Evolutionary conservation across 2,113 vertebrate species (phyloP), one percentile per base, ranked within the genome.

Genomic region (Zosterops hypoxanthus): DNA sequence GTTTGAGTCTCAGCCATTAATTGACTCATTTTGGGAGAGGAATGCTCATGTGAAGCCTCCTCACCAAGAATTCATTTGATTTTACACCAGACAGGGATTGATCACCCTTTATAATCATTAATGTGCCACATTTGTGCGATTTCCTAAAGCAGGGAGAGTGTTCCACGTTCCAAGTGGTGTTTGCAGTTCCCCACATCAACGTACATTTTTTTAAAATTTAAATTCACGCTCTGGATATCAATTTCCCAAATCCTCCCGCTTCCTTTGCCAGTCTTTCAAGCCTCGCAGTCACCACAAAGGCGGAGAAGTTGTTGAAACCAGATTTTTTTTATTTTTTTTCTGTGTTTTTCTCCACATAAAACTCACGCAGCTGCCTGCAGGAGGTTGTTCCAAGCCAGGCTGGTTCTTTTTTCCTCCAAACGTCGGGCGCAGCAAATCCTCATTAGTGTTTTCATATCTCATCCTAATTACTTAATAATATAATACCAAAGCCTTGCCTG

Each of bases 401-500:
- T 60, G 64, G 23, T 80, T 85, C 60, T 70, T 81, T 81, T 91
- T 69, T 53, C 59, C 86, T 97, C 31, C 36, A 72, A 95, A 61
- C 82, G 23, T 13, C 8, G 63, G 73, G 59, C 56, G 34, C 56
- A 29, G 65, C 70, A 93, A 81, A 69, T 88, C 29, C 49, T 80
- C 81, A 70, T 94, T 88, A 92, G 61, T 89, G 71, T 92, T 96
- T 97, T 96, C 78, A 46, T 46, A 72, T 93, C 96, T 95, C 61
- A 41, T 66, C 94, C 46, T 96, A 94, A 95, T 95, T 91, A 14
- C 91, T 96, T 97, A 94, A 95, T 93, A 78, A 72, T 59, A 34
- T 92, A 82, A 95, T 89, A 91, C 92, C 53, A 83, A 90, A 96
- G 92, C 61, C 53, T 95, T 59, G 78, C 70, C 70, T 89, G 84